Evolutionary conservation across 2,113 vertebrate genomes (phyloP).

Genomic region (Carlito syrichta): DNA sequence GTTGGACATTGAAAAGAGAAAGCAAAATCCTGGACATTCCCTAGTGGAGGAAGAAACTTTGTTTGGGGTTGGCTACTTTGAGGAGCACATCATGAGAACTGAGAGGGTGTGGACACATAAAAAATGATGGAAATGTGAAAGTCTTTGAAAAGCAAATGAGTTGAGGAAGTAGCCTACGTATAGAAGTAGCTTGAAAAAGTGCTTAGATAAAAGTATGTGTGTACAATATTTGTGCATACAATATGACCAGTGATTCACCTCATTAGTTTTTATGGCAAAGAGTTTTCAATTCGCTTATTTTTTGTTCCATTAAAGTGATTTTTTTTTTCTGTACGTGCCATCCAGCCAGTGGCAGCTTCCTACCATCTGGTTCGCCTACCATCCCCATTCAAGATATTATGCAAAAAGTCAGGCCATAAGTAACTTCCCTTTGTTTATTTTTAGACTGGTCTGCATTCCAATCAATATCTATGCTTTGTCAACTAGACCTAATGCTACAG

Average conservation of each 20-base stretch:
- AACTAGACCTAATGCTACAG: accelerated
- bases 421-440: background rate
- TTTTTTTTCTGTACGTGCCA: background rate
- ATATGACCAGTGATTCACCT: background rate
- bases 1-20: no score
- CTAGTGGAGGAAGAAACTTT: background rate
- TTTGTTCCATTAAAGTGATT: background rate
- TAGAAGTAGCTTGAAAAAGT: accelerated
- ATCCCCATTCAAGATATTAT: background rate
- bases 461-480: accelerated
- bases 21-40: background rate
- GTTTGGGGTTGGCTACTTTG: background rate
- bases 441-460: no score
- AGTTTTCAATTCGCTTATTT: background rate
- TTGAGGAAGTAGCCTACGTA: accelerated
- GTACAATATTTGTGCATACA: accelerated
- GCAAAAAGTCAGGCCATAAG: background rate
- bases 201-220: no score
- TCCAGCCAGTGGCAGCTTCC: background rate
- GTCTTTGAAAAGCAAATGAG: background rate
- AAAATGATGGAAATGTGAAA: background rate
- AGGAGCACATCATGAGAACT: background rate
- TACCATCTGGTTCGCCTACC: accelerated
- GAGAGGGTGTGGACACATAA: no score
- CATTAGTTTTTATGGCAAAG: no score